Evolutionary conservation across 2,113 vertebrate species (phyloP).

Genomic region (Ibidorhyncha struthersii): DNA sequence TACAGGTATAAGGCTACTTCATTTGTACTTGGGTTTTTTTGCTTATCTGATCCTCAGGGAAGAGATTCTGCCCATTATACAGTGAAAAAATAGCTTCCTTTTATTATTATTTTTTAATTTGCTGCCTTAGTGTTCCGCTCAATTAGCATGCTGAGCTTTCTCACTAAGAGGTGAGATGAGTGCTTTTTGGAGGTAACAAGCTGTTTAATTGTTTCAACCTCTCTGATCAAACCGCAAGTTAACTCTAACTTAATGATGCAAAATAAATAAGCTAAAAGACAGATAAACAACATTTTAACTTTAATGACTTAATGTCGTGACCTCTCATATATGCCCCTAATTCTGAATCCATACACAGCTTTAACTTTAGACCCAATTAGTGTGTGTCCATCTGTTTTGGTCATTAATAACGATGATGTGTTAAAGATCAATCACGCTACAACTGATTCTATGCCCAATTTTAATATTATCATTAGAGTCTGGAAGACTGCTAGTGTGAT

Average conservation of each 20-base stretch:
- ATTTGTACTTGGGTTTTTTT: neutral
- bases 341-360: neutral
- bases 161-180: neutral
- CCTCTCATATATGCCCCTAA: neutral
- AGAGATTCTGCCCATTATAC: neutral
- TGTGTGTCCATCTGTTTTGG: neutral
- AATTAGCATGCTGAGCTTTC: neutral
- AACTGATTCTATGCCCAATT: neutral
- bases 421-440: neutral
- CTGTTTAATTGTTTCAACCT: neutral
- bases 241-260: neutral
- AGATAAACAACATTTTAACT: neutral
- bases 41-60: neutral
- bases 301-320: neutral
- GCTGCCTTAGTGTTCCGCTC: neutral
- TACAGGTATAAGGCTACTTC: neutral
- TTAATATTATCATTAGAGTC: neutral
- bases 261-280: neutral
- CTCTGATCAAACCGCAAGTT: neutral
- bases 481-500: neutral
- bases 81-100: neutral
- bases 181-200: neutral
- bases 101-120: neutral
- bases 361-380: neutral
- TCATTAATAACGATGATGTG: neutral